Percentiles rank a stretch among this genome's conserved stretches.
Conservation (phyloP, 2,888 invertebrate species). For the Teleiodes luculella region DNA sequence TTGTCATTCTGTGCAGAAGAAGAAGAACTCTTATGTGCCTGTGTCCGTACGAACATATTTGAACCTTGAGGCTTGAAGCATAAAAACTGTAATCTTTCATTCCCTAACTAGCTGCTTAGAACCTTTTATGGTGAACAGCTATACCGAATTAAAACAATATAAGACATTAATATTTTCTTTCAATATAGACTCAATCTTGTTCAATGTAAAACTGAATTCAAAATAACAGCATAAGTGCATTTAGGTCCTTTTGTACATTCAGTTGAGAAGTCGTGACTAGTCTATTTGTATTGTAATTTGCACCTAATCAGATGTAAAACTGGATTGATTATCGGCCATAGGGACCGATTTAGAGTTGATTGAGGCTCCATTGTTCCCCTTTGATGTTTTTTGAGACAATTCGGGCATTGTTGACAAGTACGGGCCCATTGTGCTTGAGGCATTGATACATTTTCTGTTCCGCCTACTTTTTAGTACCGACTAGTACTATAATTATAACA, state of each 20-base stretch:
- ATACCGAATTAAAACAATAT: conserved; percentile 24
- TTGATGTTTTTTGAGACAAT: conserved; percentile 51
- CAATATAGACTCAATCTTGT: not conserved
- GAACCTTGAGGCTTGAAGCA: conserved; percentile 34
- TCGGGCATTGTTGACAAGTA: conserved; percentile 43
- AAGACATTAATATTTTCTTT: conserved; percentile 6
- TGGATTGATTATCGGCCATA: conserved; percentile 71
- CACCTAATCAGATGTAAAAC: conserved; percentile 75
- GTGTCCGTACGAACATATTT: conserved; percentile 23
- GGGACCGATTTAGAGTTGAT: conserved; percentile 45
- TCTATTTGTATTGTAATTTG: conserved; percentile 76
- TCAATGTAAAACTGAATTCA: not conserved
- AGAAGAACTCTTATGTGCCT: conserved; percentile 33
- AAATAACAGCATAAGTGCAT: conserved; percentile 3
- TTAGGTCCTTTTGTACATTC: conserved; percentile 26
- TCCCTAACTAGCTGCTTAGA: conserved; percentile 27
- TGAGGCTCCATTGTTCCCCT: conserved; percentile 51
- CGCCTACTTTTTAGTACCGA: conserved; percentile 27
- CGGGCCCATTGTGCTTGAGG: conserved; percentile 19
- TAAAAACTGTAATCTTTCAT: conserved; percentile 40
- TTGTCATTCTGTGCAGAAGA: conserved; percentile 34
- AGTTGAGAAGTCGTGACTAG: conserved; percentile 58
- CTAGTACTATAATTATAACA: not conserved
- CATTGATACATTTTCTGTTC: conserved; percentile 32
- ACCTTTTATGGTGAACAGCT: conserved; percentile 34